Percentiles rank a stretch among this genome's conserved stretches.
Evolutionary conservation across 2,888 invertebrate species (phyloP).

Genomic region (Ganaspis brasiliensis): DNA sequence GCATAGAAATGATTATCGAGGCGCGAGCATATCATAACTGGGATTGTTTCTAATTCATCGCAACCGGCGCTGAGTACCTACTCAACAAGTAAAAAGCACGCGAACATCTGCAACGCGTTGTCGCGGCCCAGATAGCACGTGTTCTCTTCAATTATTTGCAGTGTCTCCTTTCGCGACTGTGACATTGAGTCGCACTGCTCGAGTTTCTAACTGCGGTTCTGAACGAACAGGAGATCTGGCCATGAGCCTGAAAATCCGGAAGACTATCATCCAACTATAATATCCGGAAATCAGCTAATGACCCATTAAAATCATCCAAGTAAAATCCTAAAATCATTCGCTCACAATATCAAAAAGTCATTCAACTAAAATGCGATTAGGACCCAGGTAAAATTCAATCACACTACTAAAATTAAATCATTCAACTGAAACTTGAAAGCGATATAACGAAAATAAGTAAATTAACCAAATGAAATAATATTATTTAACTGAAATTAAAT

Average conservation of each 20-base stretch:
- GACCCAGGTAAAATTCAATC: too few species aligned
- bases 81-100: constrained; percentile 38
- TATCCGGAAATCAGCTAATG: constrained; percentile 3
- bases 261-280: background rate
- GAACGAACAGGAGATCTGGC: constrained; percentile 1
- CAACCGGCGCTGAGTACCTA: constrained; percentile 28
- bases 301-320: background rate
- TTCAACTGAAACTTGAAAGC: too few species aligned
- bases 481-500: too few species aligned
- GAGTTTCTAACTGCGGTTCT: background rate
- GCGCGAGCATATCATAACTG: constrained; percentile 36
- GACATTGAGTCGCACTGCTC: constrained; percentile 21
- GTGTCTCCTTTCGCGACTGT: constrained; percentile 37
- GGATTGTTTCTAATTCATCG: constrained; percentile 40
- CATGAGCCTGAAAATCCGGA: constrained; percentile 38
- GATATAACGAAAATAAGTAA: too few species aligned
- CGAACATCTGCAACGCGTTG: constrained; percentile 37
- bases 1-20: constrained; percentile 33
- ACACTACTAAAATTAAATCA: too few species aligned
- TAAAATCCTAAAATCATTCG: too few species aligned
- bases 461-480: too few species aligned
- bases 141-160: constrained; percentile 37
- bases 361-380: too few species aligned
- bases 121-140: constrained; percentile 34
- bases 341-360: too few species aligned